These are phyloP conservation scores for Charanyca ferruginea DNA, from an alignment of 2,888 invertebrate species.

Conservation along the genomic window DNA sequence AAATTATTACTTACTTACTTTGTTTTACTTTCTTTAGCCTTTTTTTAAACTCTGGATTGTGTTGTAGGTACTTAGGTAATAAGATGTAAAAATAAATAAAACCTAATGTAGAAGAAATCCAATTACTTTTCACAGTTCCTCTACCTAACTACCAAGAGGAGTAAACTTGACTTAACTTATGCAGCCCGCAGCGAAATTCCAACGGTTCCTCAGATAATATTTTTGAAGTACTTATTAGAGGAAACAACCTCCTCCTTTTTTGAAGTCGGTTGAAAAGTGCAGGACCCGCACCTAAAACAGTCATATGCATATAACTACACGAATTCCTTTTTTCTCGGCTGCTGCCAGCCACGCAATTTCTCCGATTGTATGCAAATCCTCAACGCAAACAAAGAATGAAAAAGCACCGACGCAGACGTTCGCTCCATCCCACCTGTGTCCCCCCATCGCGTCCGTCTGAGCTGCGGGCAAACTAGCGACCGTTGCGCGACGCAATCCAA, in stretches of 20 bases:
- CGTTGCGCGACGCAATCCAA: slow-evolving; percentile 77
- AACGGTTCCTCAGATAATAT: slow-evolving; percentile 22
- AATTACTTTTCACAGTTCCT: slow-evolving; percentile 13
- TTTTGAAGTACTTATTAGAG: slow-evolving; percentile 60
- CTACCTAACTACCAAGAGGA: slow-evolving; percentile 3
- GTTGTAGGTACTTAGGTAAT: slow-evolving; percentile 4
- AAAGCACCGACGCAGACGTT: slow-evolving; percentile 86
- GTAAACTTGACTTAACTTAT: slow-evolving; percentile 9
- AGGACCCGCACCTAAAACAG: slow-evolving; percentile 72
- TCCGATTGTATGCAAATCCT: slow-evolving; percentile 90
- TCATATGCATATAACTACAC: slow-evolving; percentile 83
- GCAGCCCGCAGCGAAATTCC: slow-evolving; percentile 3
- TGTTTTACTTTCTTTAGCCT: slow-evolving; percentile 31
- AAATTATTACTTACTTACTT: slow-evolving; percentile 49
- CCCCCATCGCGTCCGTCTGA: slow-evolving; percentile 75
- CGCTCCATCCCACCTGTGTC: slow-evolving; percentile 81
- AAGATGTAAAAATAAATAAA: slow-evolving; percentile 9
- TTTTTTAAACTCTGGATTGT: neutral
- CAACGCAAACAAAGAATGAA: slow-evolving; percentile 88
- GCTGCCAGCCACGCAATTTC: slow-evolving; percentile 86
- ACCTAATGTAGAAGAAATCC: neutral
- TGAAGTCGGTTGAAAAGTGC: too few species aligned
- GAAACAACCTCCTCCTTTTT: too few species aligned
- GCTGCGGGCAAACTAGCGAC: slow-evolving; percentile 77
- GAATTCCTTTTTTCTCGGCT: slow-evolving; percentile 81